A percentile compares a stretch with the other conserved stretches of the same genome.
Conservation (phyloP, 1,140 invertebrate genomes). For the Aphelenchoides fujianensis region DNA sequence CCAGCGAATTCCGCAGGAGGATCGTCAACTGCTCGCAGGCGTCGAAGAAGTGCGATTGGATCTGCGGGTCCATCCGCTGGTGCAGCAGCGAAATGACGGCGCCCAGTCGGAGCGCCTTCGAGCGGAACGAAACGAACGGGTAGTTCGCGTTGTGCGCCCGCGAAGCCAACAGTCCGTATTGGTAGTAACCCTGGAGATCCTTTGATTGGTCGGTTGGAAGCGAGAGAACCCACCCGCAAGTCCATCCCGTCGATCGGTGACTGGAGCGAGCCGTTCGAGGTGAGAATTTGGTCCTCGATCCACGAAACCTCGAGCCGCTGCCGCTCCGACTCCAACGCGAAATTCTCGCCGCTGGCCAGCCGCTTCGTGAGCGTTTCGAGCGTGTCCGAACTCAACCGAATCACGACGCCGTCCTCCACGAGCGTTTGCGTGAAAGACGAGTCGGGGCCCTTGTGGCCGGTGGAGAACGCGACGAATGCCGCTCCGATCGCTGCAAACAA, state of each 20-base stretch:
- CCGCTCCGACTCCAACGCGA: background rate
- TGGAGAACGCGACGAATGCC: conserved; percentile 12
- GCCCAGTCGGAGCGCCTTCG: conserved; percentile 6
- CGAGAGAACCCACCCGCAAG: background rate
- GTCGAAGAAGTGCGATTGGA: conserved; percentile 24
- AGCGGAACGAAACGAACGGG: background rate
- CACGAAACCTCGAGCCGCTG: background rate
- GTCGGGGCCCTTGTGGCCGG: conserved; percentile 15
- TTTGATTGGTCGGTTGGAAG: too few relatives aligned
- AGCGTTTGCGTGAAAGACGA: background rate
- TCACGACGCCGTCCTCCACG: conserved; percentile 20
- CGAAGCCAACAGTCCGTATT: conserved; percentile 16
- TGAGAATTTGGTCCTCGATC: background rate
- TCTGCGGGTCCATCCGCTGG: background rate
- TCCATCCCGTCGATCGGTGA: conserved; percentile 21
- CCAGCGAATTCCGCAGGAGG: background rate
- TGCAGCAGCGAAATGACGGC: conserved; percentile 2
- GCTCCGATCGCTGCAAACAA: background rate
- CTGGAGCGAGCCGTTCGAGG: background rate
- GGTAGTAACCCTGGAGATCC: conserved; percentile 12
- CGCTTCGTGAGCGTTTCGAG: conserved; percentile 1
- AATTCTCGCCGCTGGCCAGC: conserved; percentile 6
- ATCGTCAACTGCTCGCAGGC: conserved; percentile 16
- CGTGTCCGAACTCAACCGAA: conserved; percentile 6
- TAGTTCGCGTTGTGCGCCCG: conserved; percentile 11